A percentile compares a stretch with the other conserved stretches of the same genome.
Evolutionary conservation across 2,888 invertebrate genomes (phyloP).

Genomic region (Protonemura montana): DNA sequence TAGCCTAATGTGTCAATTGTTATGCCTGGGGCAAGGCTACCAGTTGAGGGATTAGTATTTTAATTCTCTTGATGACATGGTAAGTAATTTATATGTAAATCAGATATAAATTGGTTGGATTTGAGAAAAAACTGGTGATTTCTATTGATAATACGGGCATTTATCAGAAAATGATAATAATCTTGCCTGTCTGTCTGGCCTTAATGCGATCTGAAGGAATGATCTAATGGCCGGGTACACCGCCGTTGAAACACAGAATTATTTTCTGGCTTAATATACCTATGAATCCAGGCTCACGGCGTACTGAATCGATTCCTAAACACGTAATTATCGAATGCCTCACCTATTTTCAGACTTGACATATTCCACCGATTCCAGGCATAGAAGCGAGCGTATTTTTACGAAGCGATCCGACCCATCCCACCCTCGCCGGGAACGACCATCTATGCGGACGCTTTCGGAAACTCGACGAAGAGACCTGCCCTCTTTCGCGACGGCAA

Average conservation of each 20-base stretch:
- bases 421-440: constrained; percentile 46
- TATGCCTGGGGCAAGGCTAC: not conserved
- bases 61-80: not conserved
- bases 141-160: not conserved
- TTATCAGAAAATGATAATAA: not conserved
- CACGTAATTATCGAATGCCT: constrained; percentile 53
- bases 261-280: not conserved
- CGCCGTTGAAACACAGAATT: not conserved
- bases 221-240: not conserved
- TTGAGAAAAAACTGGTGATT: not conserved
- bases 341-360: constrained; percentile 70
- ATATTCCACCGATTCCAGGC: constrained; percentile 59
- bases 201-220: constrained; percentile 2
- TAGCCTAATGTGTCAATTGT: constrained; percentile 12
- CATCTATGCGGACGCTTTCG: constrained; percentile 35
- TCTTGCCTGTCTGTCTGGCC: not conserved
- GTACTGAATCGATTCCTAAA: not conserved
- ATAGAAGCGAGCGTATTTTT: constrained; percentile 48
- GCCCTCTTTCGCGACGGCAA: not conserved
- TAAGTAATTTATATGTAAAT: not conserved
- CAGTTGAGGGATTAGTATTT: not conserved
- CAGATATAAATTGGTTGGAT: not conserved
- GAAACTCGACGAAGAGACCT: not conserved
- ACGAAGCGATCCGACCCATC: constrained; percentile 43
- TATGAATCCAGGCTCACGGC: not conserved